Conservation (phyloP, 2,113 vertebrate species). For the Fukomys damarensis region DNA sequence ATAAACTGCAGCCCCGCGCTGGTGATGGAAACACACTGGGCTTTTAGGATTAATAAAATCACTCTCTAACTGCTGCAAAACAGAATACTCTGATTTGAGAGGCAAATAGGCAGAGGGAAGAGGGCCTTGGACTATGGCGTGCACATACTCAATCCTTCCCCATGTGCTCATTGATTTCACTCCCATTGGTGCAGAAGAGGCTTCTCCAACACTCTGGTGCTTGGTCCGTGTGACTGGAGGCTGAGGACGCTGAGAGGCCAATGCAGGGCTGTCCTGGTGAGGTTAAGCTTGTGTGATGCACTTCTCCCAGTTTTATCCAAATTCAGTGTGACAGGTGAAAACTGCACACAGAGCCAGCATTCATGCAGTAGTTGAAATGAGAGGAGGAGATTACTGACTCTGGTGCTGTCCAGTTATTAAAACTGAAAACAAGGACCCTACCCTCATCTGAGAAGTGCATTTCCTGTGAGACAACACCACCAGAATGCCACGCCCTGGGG, state of each 20-base stretch:
- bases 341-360: not conserved
- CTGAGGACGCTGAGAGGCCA: not conserved
- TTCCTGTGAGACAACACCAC: constrained; percentile 19
- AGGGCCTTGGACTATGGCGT: not conserved
- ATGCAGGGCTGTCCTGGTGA: not conserved
- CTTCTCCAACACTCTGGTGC: not conserved
- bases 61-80: constrained; percentile 35
- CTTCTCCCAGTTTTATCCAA: constrained; percentile 65
- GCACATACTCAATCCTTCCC: not conserved
- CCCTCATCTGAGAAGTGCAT: constrained; percentile 17
- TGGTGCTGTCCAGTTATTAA: constrained; percentile 30
- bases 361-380: constrained; percentile 62
- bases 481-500: not conserved
- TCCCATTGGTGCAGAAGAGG: not conserved
- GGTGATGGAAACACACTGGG: not conserved
- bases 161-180: not conserved
- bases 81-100: not conserved
- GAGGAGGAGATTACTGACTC: constrained; percentile 10
- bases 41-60: constrained; percentile 59
- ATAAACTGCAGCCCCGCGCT: not conserved
- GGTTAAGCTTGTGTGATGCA: not conserved
- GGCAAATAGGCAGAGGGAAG: not conserved
- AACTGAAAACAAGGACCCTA: constrained; percentile 43
- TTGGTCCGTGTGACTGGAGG: constrained; percentile 15
- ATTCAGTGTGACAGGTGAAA: constrained; percentile 37